These are phyloP conservation scores for Micoletzkya japonica DNA, from an alignment of 2,888 invertebrate species.

Conservation along the genomic window DNA sequence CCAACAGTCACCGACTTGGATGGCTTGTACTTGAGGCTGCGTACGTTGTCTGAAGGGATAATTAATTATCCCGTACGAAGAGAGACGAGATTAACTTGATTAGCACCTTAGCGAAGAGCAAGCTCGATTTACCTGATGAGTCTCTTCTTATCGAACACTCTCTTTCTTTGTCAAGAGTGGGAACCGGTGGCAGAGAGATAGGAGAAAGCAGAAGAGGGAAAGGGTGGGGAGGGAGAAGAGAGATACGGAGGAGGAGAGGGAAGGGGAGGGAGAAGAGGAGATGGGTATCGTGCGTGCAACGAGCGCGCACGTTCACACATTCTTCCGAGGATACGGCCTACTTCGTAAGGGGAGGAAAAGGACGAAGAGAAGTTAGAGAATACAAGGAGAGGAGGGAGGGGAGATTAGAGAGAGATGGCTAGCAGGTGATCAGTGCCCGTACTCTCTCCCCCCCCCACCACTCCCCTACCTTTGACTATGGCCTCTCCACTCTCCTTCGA, in stretches of 20 bases:
- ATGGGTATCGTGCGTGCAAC: not conserved
- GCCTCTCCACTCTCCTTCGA: conserved; percentile 30
- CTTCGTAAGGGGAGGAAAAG: not conserved
- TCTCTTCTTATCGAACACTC: no score
- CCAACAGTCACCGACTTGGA: conserved; percentile 20
- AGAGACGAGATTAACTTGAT: no score
- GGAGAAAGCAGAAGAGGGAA: not conserved
- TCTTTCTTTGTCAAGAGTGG: not conserved
- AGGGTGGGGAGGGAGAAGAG: not conserved
- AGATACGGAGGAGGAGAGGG: not conserved
- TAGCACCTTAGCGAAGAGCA: conserved; percentile 10
- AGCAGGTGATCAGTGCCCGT: no score
- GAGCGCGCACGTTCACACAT: conserved; percentile 23
- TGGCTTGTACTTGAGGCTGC: conserved; percentile 30
- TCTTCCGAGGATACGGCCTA: not conserved
- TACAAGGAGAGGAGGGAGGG: no score
- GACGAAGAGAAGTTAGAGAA: no score
- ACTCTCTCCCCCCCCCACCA: no score
- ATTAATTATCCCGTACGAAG: no score
- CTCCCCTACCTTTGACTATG: conserved; percentile 22
- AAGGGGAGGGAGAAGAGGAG: not conserved
- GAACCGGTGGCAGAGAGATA: conserved; percentile 1
- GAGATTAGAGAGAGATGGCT: no score
- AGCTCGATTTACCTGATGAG: no score
- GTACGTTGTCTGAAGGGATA: no score